Evolutionary conservation across 2,113 vertebrate species (phyloP), one percentile per base, ranked within the genome.

Genomic region (Leucosticte australis): DNA sequence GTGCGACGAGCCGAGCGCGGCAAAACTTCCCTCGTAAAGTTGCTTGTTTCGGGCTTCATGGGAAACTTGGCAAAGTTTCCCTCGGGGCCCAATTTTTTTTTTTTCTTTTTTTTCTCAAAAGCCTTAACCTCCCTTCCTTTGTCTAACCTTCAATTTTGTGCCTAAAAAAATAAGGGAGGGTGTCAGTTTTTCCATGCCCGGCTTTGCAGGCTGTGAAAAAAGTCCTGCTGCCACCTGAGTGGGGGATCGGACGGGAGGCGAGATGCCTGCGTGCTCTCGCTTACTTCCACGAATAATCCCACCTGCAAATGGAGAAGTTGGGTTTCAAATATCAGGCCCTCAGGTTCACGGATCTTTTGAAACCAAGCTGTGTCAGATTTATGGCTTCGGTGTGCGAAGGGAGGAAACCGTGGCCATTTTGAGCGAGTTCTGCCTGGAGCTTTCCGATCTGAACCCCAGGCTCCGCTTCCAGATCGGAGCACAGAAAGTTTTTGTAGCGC

Each of bases 231-330:
- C 85, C 92, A 96, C 95, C 95, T 97, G 94, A 96, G 91, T 33
- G 3, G 94, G 79, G 87, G 85, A 80, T 82, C 18, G 16, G 76
- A 47, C 13, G 3, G 56, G 77, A 88, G 79, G 89, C 33, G 15
- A 91, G 95, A 96, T 90, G 94, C 92, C 85, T 87, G 75, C 21
- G 10, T 17, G 93, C 83, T 95, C 96, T 96, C 75, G 3, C 87
- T 92, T 64, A 90, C 86, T 96, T 74, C 95, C 96, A 95, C 90
- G 73, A 90, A 96, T 87, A 96, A 97, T 90, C 94, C 95, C 94
- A 97, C 95, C 94, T 97, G 96, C 92, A 94, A 86, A 73, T 2
- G 65, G 94, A 96, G 94, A 92, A 83, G 77, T 26, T 24, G 82
- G 92, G 94, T 95, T 86, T 96, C 96, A 95, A 91, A 92, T 95